Base-by-base conservation (phyloP, 2,113 vertebrate genomes). In the Hippocampus barbouri region DNA sequence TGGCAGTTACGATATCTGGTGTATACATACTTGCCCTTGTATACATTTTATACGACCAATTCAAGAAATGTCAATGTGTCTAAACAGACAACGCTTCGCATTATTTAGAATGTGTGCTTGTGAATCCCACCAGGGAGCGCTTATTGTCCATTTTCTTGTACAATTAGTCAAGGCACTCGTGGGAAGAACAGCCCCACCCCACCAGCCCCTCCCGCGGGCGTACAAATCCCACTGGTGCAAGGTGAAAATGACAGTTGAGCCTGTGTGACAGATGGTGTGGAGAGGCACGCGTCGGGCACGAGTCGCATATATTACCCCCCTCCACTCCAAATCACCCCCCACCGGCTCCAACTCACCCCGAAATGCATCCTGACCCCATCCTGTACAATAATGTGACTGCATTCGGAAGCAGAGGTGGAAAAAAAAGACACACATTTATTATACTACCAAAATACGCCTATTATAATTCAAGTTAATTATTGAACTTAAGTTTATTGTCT, bases 251-350 rank as follows among this genome's bases (percentile, higher is more conserved):
- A 86, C 89, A 87, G 85, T 87, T 89, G 75, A 73, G 82, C 62
- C 61, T 0, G 62, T 69, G 82, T 74, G 84, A 85, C 90, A 89
- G 88, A 88, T 88, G 87, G 87, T 8, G 70, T 9, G 15, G 71
- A 59, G 75, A 75, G 79, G 91, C 91, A 93, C 91, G 91, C 89
- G 92, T 66, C 89, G 45, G 86, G 84, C 92, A 91, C 91, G 90
- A 88, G 92, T 70, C 80, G 63, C 2, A 21, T 23, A 40, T 18
- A 23, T 25, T 0, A 8, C 66, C n/a, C 64, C n/a, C 7, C 11
- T 16, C 2, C 1, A 0, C 3, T 14, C 0, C 23, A 1, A 27
- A 25, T 3, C 2, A 10, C 51, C 15, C 14, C 16, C 66, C 1
- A 56, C 10, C 8, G 2, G 1, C 11, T 21, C 1, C 20, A 10